Conservation (phyloP, 2,888 invertebrate species). For the Eustalomyia histrio region DNA sequence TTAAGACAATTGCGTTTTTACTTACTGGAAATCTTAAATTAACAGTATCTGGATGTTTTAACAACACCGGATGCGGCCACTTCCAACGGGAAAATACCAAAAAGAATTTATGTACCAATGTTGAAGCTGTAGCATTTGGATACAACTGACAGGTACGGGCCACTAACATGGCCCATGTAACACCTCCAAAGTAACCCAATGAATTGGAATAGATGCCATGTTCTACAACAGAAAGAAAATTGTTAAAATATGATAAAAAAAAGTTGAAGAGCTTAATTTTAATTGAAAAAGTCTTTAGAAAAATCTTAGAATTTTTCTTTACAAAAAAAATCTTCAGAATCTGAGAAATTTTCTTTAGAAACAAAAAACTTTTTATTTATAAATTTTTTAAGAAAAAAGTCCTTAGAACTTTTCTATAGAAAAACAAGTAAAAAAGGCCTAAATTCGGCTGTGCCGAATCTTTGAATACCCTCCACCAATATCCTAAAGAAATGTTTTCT, state of each 20-base stretch:
- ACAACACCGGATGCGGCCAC: conserved; percentile 98
- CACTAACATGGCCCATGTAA: conserved; percentile 99
- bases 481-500: no score
- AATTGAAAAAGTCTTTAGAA: background rate
- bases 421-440: no score
- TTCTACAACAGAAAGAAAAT: conserved; percentile 81
- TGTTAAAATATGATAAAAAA: conserved; percentile 8
- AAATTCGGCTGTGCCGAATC: no score
- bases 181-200: conserved; percentile 97
- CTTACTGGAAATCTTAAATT: conserved; percentile 90
- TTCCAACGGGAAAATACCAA: conserved; percentile 99
- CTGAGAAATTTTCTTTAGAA: no score
- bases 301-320: conserved; percentile 1
- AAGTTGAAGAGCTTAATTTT: background rate
- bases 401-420: no score
- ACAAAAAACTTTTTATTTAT: no score
- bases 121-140: conserved; percentile 97
- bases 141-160: conserved; percentile 99
- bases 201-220: conserved; percentile 99
- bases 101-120: conserved; percentile 98
- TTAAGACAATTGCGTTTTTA: background rate
- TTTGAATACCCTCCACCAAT: no score
- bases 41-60: conserved; percentile 94
- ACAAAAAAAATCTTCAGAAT: background rate
- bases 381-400: no score